Conservation (phyloP, 2,113 vertebrate species). For the Entelurus aequoreus region DNA sequence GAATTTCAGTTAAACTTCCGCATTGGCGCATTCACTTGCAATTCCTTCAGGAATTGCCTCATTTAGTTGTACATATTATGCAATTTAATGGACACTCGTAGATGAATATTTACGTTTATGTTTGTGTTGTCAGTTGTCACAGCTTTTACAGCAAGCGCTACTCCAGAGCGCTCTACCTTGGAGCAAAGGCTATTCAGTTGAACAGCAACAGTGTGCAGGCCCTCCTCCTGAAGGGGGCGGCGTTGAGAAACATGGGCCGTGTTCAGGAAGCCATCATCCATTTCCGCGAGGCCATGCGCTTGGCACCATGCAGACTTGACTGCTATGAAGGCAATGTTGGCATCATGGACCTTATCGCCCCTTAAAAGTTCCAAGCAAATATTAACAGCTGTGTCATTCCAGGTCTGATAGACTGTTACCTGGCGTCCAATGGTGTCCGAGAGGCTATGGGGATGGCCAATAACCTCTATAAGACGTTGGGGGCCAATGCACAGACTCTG, state of each 20-base stretch:
- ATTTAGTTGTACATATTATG: no score
- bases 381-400: background rate
- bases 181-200: constrained; percentile 96
- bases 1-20: no score
- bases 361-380: no score
- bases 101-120: background rate
- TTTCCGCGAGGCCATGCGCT: constrained; percentile 91
- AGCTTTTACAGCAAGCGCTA: constrained; percentile 98
- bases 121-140: constrained; percentile 78
- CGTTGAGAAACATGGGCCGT: constrained; percentile 91
- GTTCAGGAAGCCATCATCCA: constrained; percentile 98
- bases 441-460: constrained; percentile 99
- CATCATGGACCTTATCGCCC: background rate
- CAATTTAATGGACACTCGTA: no score
- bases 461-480: constrained; percentile 96
- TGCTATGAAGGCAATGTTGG: constrained; percentile 86
- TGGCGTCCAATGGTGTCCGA: constrained; percentile 92
- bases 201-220: constrained; percentile 97
- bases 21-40: no score
- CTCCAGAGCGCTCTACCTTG: constrained; percentile 91
- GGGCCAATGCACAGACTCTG: constrained; percentile 92
- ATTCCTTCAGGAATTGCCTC: no score
- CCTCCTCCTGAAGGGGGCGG: constrained; percentile 91
- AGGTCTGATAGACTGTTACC: constrained; percentile 97
- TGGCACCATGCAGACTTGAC: constrained; percentile 91